Percentiles rank a stretch among this genome's conserved stretches.
These are phyloP conservation scores for Lamellibrachia luymesi DNA, from an alignment of 1,140 invertebrate species.

Conservation along the genomic window DNA sequence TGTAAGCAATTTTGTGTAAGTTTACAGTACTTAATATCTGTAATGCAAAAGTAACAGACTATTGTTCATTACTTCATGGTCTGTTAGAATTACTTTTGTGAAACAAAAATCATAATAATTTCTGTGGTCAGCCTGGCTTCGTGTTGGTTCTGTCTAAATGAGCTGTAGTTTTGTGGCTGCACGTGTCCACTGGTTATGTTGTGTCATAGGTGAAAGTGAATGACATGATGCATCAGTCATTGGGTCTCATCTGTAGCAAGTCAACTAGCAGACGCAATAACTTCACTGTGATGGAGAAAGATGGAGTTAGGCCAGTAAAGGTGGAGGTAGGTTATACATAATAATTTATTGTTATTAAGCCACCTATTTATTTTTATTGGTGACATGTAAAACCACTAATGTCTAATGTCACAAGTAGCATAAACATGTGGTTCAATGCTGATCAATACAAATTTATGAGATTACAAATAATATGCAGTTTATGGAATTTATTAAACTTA, in stretches of 20 bases:
- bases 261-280: slow-evolving; percentile 37
- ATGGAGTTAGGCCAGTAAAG: slow-evolving; percentile 40
- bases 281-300: slow-evolving; percentile 45
- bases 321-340: slow-evolving; percentile 26
- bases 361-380: too few species aligned
- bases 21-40: not conserved
- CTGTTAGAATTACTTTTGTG: not conserved
- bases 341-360: too few species aligned
- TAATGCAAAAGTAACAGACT: not conserved
- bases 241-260: slow-evolving; percentile 12
- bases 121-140: not conserved
- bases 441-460: too few species aligned
- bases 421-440: too few species aligned
- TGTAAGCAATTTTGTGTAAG: too few species aligned
- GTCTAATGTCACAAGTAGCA: too few species aligned
- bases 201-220: slow-evolving; percentile 21
- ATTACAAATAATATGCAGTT: too few species aligned
- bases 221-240: slow-evolving; percentile 8
- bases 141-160: not conserved
- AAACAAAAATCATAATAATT: not conserved
- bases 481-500: too few species aligned
- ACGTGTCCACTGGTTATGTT: slow-evolving; percentile 31
- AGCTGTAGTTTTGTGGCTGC: not conserved
- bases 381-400: too few species aligned
- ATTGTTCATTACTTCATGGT: not conserved